Evolutionary conservation across 2,797 vertebrate species (phyloP).

Genomic region (Carduelis carduelis): DNA sequence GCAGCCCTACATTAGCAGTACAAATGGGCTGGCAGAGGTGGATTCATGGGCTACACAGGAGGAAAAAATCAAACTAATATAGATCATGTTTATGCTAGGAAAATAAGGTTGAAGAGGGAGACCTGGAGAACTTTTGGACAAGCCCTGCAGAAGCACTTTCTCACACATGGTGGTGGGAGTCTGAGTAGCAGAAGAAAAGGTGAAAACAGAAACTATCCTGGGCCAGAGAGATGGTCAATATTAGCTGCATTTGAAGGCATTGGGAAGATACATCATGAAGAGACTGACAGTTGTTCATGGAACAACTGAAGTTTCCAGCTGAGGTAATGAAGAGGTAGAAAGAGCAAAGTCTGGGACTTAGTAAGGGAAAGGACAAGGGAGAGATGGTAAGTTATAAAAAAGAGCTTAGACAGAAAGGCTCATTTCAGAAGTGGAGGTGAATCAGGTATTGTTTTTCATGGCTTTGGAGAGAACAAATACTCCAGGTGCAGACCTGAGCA

Average conservation of each 20-base stretch:
- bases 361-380: background rate
- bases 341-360: background rate
- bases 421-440: background rate
- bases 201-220: background rate
- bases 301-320: background rate
- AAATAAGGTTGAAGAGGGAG: background rate
- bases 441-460: background rate
- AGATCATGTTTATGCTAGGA: background rate
- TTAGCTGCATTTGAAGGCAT: background rate
- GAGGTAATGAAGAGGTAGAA: background rate
- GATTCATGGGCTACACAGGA: background rate
- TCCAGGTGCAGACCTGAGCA: background rate
- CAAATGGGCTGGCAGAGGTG: background rate
- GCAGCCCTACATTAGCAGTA: background rate
- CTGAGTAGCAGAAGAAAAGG: background rate
- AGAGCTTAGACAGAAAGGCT: background rate
- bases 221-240: background rate
- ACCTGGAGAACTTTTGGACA: background rate
- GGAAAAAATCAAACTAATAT: background rate
- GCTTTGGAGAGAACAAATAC: background rate
- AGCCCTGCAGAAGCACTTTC: background rate
- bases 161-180: background rate
- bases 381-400: background rate
- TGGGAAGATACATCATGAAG: background rate
- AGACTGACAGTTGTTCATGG: background rate